Evolutionary conservation across 2,888 invertebrate species (phyloP).

Genomic region (Stenurella melanura): DNA sequence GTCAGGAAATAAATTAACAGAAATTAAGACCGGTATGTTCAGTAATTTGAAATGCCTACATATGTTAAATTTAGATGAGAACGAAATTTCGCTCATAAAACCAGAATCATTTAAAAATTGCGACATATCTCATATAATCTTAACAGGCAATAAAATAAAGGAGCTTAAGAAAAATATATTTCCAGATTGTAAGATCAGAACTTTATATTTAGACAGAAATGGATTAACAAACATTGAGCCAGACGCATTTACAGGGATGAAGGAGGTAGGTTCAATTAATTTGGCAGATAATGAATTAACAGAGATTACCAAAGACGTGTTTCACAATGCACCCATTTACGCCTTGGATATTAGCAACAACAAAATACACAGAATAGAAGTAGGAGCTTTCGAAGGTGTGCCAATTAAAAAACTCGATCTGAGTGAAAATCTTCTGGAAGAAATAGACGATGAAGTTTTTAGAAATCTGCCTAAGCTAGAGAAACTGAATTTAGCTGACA

Average conservation of each 20-base stretch:
- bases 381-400: constrained; percentile 9
- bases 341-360: not conserved
- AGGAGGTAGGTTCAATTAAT: not conserved
- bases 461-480: not conserved
- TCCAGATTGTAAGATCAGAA: too few species aligned
- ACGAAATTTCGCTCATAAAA: not conserved
- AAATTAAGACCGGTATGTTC: constrained; percentile 17
- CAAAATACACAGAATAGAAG: constrained; percentile 12
- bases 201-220: not conserved
- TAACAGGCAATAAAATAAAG: not conserved
- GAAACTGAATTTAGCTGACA: constrained; percentile 5
- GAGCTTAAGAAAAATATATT: not conserved
- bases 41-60: not conserved
- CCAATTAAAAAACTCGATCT: not conserved
- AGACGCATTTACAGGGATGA: not conserved
- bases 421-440: not conserved
- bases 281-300: constrained; percentile 9
- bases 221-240: not conserved
- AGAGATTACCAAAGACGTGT: not conserved
- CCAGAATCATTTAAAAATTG: not conserved
- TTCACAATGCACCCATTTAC: not conserved
- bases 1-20: not conserved
- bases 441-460: constrained; percentile 9
- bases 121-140: not conserved
- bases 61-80: not conserved